Conservation (phyloP, 2,888 invertebrate genomes). For the Osedax fenrisi region DNA sequence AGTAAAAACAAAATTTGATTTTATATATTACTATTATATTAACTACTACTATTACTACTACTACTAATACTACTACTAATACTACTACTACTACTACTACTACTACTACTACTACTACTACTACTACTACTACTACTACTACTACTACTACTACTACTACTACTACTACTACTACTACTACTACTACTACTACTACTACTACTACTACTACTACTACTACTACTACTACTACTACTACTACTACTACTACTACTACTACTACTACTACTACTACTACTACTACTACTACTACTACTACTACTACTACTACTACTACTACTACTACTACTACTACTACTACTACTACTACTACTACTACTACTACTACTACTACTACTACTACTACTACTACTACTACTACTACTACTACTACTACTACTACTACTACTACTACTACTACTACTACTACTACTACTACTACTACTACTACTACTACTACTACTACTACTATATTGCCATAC, state of each 20-base stretch:
- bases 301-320: background rate
- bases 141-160: constrained; percentile 7
- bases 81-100: no score
- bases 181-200: background rate
- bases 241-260: background rate
- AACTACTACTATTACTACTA: no score
- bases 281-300: background rate
- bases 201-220: background rate
- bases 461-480: background rate
- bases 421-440: background rate
- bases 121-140: constrained; percentile 7
- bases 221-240: background rate
- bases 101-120: background rate
- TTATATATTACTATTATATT: no score
- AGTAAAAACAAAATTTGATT: no score
- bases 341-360: background rate
- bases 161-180: constrained; percentile 5
- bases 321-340: background rate
- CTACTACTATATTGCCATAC: no score
- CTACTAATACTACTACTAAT: no score
- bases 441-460: background rate
- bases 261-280: background rate
- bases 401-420: constrained; percentile 5
- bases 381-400: constrained; percentile 2
- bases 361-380: background rate